These are phyloP conservation scores for Gallirallus australis DNA, from an alignment of 2,797 vertebrate species.

Conservation along the genomic window DNA sequence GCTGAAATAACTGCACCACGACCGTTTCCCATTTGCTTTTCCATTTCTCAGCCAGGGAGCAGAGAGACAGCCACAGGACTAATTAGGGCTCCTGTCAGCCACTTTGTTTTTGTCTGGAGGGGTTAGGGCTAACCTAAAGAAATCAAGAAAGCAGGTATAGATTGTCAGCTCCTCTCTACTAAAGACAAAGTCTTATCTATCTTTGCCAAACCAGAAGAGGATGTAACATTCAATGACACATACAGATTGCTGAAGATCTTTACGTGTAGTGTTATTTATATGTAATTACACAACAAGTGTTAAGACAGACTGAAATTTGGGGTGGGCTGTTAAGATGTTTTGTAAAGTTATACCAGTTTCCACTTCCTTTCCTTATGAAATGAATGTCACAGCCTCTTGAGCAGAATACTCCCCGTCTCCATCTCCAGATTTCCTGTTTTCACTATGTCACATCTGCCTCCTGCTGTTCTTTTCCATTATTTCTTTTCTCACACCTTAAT, in stretches of 20 bases:
- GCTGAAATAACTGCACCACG: not conserved
- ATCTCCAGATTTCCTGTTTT: not conserved
- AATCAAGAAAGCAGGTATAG: not conserved
- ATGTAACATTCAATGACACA: fast-evolving
- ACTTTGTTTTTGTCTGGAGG: not conserved
- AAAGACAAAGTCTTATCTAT: not conserved
- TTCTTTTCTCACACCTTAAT: not conserved
- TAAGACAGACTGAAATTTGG: not conserved
- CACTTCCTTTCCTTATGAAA: not conserved
- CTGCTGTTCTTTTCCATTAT: not conserved
- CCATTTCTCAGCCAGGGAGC: not conserved
- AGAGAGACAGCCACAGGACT: not conserved
- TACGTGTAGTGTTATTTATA: not conserved
- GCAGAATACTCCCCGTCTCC: not conserved
- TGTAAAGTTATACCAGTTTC: not conserved
- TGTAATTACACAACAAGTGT: not conserved
- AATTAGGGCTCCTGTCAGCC: not conserved
- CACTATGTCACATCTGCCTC: not conserved
- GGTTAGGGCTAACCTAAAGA: not conserved
- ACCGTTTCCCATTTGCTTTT: not conserved
- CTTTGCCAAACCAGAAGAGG: not conserved
- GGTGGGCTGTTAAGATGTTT: not conserved
- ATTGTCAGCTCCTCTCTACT: not conserved
- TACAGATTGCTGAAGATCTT: not conserved
- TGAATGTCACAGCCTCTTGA: not conserved